Base-by-base conservation (phyloP, 30 jellyfish, hydroid and myxozoan genomes). In the Rhopilema esculentum region DNA sequence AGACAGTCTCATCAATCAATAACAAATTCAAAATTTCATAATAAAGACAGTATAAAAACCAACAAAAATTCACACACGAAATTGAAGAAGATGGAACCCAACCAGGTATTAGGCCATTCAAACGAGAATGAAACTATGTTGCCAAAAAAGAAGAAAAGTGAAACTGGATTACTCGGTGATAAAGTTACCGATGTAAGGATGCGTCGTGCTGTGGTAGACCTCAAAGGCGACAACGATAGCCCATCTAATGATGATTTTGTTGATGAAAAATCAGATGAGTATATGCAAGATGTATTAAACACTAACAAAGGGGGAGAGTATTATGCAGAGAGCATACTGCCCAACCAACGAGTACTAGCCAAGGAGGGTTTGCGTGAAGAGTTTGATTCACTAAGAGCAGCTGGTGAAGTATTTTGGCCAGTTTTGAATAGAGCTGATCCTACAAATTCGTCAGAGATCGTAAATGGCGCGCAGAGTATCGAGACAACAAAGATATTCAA, bases 351-450 rank as follows among this genome's bases (percentile, higher is more conserved):
- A 31, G 77, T 95, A 16, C 23, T 95, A 19, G 98, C 97, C 69
- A 96, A 97, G 49, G 98, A 95, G 61, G 98, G 87, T 50, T 51
- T 95, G 68, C 92, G 83, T 49, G 97, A 91, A 40, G 99, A 95
- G 69, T 95, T 95, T 68, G 99, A 95, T 72, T 90, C 99, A 0
- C 49, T 95, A 24, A 86, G 81, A 27, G 69, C 94, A 20, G 94
- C 92, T 4, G 97, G 79, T 20, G 97, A 91, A 64, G 57, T 85
- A 84, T 96, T 97, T 27, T 95, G 99, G 99, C 99, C 99, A n/a
- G 61, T 95, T 29, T 97, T 91, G 66, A 86, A 74, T 49, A 65
- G 48, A 62, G 53, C 86, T 7, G 96, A 80, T 72, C 73, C 67
- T 15, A 72, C 73, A 1, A 92, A 82, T 67, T 79, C 82, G 17